Evolutionary conservation across 2,797 vertebrate genomes (phyloP), one percentile per base, ranked within the genome.

Genomic region (Uromys caudimaculatus): DNA sequence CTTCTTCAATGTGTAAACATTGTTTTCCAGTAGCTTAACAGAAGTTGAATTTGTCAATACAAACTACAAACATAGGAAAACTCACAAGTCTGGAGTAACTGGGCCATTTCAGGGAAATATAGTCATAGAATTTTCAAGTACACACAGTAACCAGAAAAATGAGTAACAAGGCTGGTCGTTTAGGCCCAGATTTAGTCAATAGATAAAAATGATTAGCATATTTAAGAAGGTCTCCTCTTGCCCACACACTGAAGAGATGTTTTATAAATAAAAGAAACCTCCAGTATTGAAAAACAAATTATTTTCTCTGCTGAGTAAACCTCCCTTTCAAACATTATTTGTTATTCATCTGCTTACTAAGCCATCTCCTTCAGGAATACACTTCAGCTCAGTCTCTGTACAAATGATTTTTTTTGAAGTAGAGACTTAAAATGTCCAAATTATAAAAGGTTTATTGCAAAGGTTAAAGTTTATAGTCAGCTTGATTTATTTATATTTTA

Each of bases 181-280:
- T 35, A 86, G 84, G 64, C 7, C 23, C 90, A 83, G 76, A 88
- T 94, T 94, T 93, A 75, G 81, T 95, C 52, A 93, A 69, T 14
- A 95, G 89, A 96, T 95, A 96, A 93, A 97, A 91, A 82, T 79
- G 23, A 94, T 95, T 90, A 90, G 44, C 87, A n/a, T 90, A 90
- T 83, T 58, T 91, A 86, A 95, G 64, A 90, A 93, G 76, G 41
- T 92, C 87, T 94, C 50, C 21, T 79, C 76, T 94, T 91, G 76
- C 79, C 21, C 84, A 82, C 50, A 82, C 50, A 94, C 79, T 90
- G 84, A 93, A 69, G 82, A 93, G 56, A 95, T 78, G 75, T 92
- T 97, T 96, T 93, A 87, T 86, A 97, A 95, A 71, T 97, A 88
- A 96, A 95, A 93, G 81, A 94, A 95, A 90, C 35, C 71, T 93